Evolutionary conservation across 2,113 vertebrate genomes (phyloP).

Genomic region (Coptodon bakossiorum): DNA sequence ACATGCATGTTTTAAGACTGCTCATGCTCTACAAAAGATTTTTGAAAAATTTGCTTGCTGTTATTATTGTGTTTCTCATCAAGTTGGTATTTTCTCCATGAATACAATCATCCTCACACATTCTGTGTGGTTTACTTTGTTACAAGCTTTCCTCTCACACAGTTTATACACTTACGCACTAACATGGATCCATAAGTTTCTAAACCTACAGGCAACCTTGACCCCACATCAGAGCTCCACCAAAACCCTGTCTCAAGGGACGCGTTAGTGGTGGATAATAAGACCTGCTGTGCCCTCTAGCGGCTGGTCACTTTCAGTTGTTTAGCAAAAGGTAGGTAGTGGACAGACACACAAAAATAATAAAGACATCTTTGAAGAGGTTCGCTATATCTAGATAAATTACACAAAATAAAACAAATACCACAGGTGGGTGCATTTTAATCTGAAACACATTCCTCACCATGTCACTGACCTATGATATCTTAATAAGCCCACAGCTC

Average conservation of each 20-base stretch:
- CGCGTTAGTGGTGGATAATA: background rate
- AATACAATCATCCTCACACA: background rate
- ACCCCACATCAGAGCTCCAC: background rate
- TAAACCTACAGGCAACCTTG: slow-evolving; percentile 1
- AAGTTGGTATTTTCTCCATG: background rate
- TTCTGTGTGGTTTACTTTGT: background rate
- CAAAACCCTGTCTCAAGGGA: background rate
- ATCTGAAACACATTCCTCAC: background rate
- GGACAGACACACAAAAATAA: background rate
- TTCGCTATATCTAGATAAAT: background rate
- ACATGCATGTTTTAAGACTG: background rate
- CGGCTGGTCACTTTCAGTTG: background rate
- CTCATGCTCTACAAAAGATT: background rate
- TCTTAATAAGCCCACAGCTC: background rate
- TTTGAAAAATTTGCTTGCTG: background rate
- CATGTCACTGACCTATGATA: background rate
- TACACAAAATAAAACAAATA: background rate
- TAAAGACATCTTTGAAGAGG: background rate
- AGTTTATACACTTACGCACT: background rate
- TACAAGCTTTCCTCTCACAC: background rate
- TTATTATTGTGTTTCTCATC: background rate
- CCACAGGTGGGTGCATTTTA: background rate
- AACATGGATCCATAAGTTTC: background rate
- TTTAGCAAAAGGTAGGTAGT: background rate
- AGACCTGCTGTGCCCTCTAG: slow-evolving; percentile 58